phyloP scores from a whole-genome alignment of 2,113 vertebrate genomes.

The Gnathonemus echidnorhynchus region DNA sequence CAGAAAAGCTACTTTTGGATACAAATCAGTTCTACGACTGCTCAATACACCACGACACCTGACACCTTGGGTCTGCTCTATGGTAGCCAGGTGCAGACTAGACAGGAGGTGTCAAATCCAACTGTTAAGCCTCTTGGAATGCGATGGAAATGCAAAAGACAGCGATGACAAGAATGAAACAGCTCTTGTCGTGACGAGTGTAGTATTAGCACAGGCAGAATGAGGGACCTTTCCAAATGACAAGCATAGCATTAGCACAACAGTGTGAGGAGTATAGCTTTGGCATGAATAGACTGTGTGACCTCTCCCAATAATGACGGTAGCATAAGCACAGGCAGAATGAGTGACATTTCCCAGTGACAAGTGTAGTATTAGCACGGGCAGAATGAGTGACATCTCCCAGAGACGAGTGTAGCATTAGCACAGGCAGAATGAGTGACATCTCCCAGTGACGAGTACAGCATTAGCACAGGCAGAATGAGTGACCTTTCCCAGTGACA shows the following conservation, averaged over 20 bases:
- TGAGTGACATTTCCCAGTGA: too few relatives aligned
- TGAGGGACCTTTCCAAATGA: background rate
- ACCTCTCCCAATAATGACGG: background rate
- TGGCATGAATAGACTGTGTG: background rate
- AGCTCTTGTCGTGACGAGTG: background rate
- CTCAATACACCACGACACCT: background rate
- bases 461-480: background rate
- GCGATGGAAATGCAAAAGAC: background rate
- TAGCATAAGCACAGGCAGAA: background rate
- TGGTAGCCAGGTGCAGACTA: background rate
- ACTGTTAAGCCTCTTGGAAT: background rate
- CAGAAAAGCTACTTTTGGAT: background rate
- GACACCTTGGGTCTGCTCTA: background rate
- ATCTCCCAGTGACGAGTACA: background rate
- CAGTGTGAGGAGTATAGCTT: background rate
- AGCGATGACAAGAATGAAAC: background rate
- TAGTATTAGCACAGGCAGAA: background rate
- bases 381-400: background rate
- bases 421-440: background rate
- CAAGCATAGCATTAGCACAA: background rate
- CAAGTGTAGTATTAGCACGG: background rate
- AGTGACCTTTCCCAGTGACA: background rate
- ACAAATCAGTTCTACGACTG: background rate
- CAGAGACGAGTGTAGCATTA: background rate
- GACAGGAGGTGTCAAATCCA: constrained; percentile 5